These are phyloP conservation scores for Porites lutea DNA, from an alignment of 64 coral and sea anemone genomes.

Conservation along the genomic window DNA sequence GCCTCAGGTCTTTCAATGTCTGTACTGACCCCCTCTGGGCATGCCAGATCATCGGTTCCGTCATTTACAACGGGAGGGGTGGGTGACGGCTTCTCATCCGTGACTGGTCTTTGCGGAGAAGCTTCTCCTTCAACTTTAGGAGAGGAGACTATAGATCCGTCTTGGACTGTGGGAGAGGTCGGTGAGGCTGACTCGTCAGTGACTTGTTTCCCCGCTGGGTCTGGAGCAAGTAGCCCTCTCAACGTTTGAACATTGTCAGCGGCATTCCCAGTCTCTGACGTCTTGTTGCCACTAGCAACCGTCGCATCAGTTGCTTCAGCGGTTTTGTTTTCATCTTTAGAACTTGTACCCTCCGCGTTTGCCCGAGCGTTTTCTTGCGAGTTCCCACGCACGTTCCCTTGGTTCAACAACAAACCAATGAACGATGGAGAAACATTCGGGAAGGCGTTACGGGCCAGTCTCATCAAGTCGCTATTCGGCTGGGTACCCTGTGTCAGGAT, in stretches of 20 bases:
- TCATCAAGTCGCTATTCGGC: not conserved
- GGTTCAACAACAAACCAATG: constrained; percentile 22
- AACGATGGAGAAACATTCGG: constrained; percentile 16
- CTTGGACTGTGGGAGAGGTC: not conserved
- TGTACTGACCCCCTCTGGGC: too few species aligned
- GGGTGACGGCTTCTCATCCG: not conserved
- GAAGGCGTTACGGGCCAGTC: not conserved
- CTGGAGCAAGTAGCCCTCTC: not conserved
- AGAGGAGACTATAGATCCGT: not conserved
- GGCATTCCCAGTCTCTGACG: not conserved
- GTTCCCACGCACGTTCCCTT: not conserved
- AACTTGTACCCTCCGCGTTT: not conserved
- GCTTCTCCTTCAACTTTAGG: not conserved
- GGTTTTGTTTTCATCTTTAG: not conserved
- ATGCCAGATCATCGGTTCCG: not conserved
- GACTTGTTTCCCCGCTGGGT: not conserved
- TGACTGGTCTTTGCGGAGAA: too few species aligned
- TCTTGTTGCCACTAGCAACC: not conserved
- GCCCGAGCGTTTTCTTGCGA: not conserved
- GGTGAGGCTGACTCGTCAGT: not conserved
- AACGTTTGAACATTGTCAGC: not conserved
- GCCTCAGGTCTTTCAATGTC: not conserved
- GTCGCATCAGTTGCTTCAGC: not conserved
- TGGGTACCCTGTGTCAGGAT: not conserved
- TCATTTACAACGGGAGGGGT: constrained; percentile 5